Base-by-base conservation (phyloP, 2,797 vertebrate genomes). In the Eupleurogrammus muticus region DNA sequence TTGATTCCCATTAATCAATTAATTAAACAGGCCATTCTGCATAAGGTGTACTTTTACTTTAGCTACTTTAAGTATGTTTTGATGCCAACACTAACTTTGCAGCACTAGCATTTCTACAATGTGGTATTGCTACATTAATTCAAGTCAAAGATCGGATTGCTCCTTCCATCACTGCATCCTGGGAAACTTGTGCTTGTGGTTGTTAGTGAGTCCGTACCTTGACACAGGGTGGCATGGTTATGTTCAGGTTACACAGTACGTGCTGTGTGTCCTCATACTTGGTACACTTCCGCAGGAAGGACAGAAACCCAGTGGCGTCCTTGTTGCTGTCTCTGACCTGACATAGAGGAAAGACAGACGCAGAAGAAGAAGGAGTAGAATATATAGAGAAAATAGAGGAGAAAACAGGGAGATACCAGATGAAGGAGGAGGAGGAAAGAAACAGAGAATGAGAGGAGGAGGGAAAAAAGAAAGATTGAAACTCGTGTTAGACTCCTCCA, bases 261-360 rank as follows among this genome's bases (percentile, higher is more conserved):
- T 98, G 97, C 89, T 98, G 98, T 0, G 95, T 68, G 70, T 98
- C 97, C 80, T 99, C 98, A 0, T 99, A 99, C 79, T 99, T 99
- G 91, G 98, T 99, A 10, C 96, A 95, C 79, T 98, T 99, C 58
- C 97, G 94, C 75, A 99, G 88, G 83, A 99, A 99, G 0, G 96
- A 97, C 71, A 99, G 81, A 80, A 97, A 97, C 52, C 97, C 98
- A 0, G 94, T 87, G 5, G 96, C 90, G 16, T 99, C 97, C 63
- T 98, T 96, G 80, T 96, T 97, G 88, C 93, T 96, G 85, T 99
- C 97, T 85, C 97, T 94, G 70, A 99, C 96, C 97, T 99, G 87
- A 50, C 13, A 66, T 21, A 74, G 65, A 57, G 34, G 64, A 62
- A 72, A 63, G 73, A 59, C 7, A 53, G 56, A 47, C 17, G 60